Evolutionary conservation across 2,113 vertebrate species (phyloP).

Genomic region (Laticauda colubrina): DNA sequence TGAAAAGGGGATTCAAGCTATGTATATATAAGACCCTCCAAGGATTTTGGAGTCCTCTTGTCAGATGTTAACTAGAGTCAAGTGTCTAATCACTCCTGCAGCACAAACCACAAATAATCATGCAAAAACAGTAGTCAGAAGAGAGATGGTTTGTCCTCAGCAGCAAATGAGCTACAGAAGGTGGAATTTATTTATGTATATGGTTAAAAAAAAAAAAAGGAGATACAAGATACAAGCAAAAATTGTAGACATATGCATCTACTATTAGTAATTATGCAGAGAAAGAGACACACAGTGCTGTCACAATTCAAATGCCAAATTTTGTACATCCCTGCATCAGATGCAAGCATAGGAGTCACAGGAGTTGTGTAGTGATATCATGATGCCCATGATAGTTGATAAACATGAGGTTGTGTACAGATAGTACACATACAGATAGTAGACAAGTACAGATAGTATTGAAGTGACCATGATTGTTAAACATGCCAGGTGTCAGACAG

Average conservation of each 20-base stretch:
- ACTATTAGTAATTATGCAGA: neutral
- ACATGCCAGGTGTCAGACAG: neutral
- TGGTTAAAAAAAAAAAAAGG: neutral
- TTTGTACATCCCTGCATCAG: neutral
- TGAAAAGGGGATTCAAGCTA: neutral
- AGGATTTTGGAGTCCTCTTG: neutral
- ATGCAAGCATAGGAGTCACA: neutral
- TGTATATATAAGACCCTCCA: neutral
- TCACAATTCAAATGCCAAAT: neutral
- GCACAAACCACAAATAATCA: neutral
- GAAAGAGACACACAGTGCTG: neutral
- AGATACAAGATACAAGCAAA: neutral
- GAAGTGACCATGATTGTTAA: neutral
- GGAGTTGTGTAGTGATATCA: neutral
- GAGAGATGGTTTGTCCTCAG: neutral
- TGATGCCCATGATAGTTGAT: neutral
- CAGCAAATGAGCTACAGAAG: neutral
- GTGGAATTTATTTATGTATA: neutral
- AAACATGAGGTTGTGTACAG: neutral
- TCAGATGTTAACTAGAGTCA: neutral
- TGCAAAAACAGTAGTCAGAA: neutral
- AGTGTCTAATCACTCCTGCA: neutral
- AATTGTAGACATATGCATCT: neutral
- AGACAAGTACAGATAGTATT: neutral
- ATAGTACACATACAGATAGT: neutral